phyloP scores from a whole-genome alignment of 2,888 invertebrate species.

The Melipona beecheii region DNA sequence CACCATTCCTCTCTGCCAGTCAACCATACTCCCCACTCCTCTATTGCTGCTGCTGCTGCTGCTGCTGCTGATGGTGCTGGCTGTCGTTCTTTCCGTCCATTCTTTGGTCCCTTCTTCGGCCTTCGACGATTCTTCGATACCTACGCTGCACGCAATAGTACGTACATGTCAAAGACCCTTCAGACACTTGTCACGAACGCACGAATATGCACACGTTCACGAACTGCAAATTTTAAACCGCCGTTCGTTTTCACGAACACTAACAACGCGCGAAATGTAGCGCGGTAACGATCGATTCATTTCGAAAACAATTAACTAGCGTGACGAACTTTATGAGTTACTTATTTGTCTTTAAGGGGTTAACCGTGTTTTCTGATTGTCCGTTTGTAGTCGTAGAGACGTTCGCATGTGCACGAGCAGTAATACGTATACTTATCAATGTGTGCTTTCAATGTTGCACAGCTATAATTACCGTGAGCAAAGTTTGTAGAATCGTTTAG shows the following conservation, averaged over 20 bases:
- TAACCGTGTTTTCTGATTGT: conserved; percentile 11
- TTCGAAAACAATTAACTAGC: not conserved
- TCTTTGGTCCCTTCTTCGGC: conserved; percentile 59
- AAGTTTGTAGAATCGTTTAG: not conserved
- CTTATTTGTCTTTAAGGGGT: conserved; percentile 12
- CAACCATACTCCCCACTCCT: conserved; percentile 48
- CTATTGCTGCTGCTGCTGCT: not conserved
- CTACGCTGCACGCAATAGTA: conserved; percentile 29
- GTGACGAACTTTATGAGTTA: conserved; percentile 1
- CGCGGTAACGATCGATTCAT: not conserved
- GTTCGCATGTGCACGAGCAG: not conserved
- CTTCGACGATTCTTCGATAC: conserved; percentile 61
- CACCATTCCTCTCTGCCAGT: conserved; percentile 19
- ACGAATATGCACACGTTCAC: not conserved
- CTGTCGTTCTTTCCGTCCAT: conserved; percentile 44
- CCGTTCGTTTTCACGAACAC: conserved; percentile 18
- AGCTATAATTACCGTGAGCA: not conserved
- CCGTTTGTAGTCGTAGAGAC: conserved; percentile 5
- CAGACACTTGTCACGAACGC: conserved; percentile 24
- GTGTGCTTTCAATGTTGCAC: not conserved
- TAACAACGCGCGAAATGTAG: no score
- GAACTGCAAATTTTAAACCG: conserved; percentile 10
- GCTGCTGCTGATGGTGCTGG: not conserved
- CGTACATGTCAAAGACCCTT: conserved; percentile 48
- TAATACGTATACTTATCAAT: not conserved